Evolutionary conservation across 2,113 vertebrate genomes (phyloP), one percentile per base, ranked within the genome.

Genomic region (Triplophysa dalaica): DNA sequence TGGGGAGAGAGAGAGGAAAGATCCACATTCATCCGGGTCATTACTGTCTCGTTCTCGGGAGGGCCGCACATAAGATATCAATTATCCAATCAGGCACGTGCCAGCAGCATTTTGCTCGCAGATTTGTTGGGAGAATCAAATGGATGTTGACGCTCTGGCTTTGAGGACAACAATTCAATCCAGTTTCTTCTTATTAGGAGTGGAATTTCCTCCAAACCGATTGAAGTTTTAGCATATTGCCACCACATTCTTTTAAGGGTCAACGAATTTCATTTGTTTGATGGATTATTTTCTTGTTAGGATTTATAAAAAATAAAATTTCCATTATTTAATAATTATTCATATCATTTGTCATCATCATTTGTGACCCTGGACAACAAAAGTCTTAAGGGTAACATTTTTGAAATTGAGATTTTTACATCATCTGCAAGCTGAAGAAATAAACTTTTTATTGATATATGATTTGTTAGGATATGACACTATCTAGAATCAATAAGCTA

Each of bases 191-290:
- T 87, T 86, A 85, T 90, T 92, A 87, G 87, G 87, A 89, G 75
- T 90, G 89, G 89, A 90, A 90, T 91, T 91, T 90, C 90, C 89
- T 92, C 79, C 77, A 52, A 81, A 85, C 89, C 90, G 90, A 92
- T 89, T 90, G 90, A 90, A 90, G 89, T 90, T 87, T 83, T 85
- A 86, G 84, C 90, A 92, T 92, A 89, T 89, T 92, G 91, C 82
- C 87, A 84, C 88, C 91, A 92, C 78, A 90, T 88, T 91, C 86
- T 80, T 83, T 77, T 81, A 84, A 83, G 9, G 19, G 8, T 0
- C 54, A 45, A 12, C n/a, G 54, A 21, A 38, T 38, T 38, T 38
- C 33, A 38, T 7, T 38, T 38, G 33, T 7, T 38, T 56, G 19
- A 21, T n/a, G 8, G 4, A 17, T 52, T 6, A 7, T 56, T n/a